Evolutionary conservation across 2,797 vertebrate genomes (phyloP).

Genomic region (Graptemys geographica): DNA sequence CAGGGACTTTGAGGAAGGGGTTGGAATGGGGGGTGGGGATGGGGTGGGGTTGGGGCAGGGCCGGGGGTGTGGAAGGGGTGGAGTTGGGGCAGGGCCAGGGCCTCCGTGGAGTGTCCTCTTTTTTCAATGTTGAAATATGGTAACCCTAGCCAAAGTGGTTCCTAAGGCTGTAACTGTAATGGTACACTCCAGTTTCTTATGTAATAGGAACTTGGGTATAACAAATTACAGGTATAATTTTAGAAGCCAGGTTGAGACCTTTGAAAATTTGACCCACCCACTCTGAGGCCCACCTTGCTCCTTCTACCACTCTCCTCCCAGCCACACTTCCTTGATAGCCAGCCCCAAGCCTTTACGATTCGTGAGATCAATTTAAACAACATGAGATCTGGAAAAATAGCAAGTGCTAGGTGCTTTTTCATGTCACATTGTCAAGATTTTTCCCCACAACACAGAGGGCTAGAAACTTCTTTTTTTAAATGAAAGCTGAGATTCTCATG

Average conservation of each 20-base stretch:
- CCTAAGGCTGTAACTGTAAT: not conserved
- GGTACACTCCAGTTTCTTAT: not conserved
- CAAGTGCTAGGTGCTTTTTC: not conserved
- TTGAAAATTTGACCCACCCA: not conserved
- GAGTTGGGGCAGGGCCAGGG: too few species aligned
- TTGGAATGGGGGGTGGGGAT: too few species aligned
- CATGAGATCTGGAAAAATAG: not conserved
- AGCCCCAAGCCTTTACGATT: not conserved
- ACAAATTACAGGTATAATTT: not conserved
- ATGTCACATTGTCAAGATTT: not conserved
- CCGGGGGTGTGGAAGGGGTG: too few species aligned
- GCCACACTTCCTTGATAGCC: not conserved
- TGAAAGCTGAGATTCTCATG: not conserved
- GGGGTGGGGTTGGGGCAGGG: too few species aligned
- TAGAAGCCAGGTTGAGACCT: not conserved
- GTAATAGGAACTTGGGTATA: not conserved
- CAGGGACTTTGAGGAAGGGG: too few species aligned
- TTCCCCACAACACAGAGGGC: not conserved
- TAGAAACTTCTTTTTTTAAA: not conserved
- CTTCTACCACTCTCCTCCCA: not conserved
- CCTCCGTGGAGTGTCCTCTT: too few species aligned
- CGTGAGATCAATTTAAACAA: not conserved
- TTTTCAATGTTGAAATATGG: too few species aligned
- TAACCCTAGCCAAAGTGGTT: not conserved
- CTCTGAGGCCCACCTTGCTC: not conserved